Percentiles rank a stretch among this genome's conserved stretches.
phyloP scores from a whole-genome alignment of 2,113 vertebrate species.

The Laticauda laticaudata region DNA sequence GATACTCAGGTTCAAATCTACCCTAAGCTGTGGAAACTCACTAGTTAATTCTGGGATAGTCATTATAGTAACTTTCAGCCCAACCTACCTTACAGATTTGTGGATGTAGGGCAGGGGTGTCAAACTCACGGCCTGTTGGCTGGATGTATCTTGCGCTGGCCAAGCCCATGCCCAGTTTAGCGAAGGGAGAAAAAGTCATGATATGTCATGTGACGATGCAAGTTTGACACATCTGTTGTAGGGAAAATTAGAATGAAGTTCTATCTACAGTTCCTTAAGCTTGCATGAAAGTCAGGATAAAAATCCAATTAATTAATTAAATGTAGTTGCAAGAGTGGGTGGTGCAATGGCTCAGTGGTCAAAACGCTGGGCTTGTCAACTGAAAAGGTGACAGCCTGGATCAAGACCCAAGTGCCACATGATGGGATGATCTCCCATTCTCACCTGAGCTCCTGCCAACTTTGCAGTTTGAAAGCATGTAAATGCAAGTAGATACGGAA shows the following conservation, averaged over 20 bases:
- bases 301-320: not conserved
- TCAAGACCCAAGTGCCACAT: not conserved
- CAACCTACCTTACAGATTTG: not conserved
- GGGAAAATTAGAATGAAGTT: not conserved
- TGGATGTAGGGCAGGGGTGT: not conserved
- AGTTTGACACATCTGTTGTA: not conserved
- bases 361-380: not conserved
- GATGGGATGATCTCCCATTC: not conserved
- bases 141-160: too few species aligned
- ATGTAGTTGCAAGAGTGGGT: not conserved
- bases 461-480: not conserved
- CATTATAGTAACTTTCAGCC: not conserved
- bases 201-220: rapidly evolving
- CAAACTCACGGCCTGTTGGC: too few species aligned
- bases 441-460: not conserved
- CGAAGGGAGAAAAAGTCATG: too few species aligned
- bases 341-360: not conserved
- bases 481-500: not conserved
- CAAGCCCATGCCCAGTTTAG: too few species aligned
- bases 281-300: not conserved
- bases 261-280: not conserved
- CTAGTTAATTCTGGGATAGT: not conserved
- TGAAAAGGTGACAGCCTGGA: not conserved
- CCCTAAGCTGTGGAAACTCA: not conserved
- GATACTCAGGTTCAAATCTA: not conserved